These are phyloP conservation scores for Hypomecis atomaria DNA, from an alignment of 2,888 invertebrate species.

Conservation along the genomic window DNA sequence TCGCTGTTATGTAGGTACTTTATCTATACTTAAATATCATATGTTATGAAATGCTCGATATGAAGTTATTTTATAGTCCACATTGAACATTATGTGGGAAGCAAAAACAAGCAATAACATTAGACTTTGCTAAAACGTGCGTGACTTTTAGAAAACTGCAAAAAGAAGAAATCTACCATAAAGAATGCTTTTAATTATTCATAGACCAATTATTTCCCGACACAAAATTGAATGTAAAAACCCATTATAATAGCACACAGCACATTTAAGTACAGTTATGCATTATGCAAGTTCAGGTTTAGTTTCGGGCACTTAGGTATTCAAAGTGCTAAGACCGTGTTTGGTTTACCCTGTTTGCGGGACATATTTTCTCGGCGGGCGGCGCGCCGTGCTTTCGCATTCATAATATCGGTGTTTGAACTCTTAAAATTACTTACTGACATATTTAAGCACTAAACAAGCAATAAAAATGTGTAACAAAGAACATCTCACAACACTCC, in stretches of 20 bases:
- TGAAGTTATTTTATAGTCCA: too few relatives aligned
- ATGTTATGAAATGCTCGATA: too few relatives aligned
- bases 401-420: slow-evolving; percentile 74
- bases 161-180: slow-evolving; percentile 42
- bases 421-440: slow-evolving; percentile 71
- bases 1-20: too few relatives aligned
- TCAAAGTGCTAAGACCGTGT: slow-evolving; percentile 66
- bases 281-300: slow-evolving; percentile 66
- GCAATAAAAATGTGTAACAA: slow-evolving; percentile 36
- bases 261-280: slow-evolving; percentile 43
- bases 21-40: too few relatives aligned
- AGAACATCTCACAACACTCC: slow-evolving; percentile 39
- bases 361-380: slow-evolving; percentile 74
- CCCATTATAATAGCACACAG: slow-evolving; percentile 42
- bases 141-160: slow-evolving; percentile 22
- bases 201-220: slow-evolving; percentile 52
- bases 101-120: too few relatives aligned
- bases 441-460: slow-evolving; percentile 53
- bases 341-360: slow-evolving; percentile 71
- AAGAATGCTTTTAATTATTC: slow-evolving; percentile 54
- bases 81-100: too few relatives aligned
- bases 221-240: slow-evolving; percentile 58
- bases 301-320: slow-evolving; percentile 64
- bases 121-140: neutral
- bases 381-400: slow-evolving; percentile 79